Base-by-base conservation (phyloP, 2,797 vertebrate species). In the Crenichthys baileyi region DNA sequence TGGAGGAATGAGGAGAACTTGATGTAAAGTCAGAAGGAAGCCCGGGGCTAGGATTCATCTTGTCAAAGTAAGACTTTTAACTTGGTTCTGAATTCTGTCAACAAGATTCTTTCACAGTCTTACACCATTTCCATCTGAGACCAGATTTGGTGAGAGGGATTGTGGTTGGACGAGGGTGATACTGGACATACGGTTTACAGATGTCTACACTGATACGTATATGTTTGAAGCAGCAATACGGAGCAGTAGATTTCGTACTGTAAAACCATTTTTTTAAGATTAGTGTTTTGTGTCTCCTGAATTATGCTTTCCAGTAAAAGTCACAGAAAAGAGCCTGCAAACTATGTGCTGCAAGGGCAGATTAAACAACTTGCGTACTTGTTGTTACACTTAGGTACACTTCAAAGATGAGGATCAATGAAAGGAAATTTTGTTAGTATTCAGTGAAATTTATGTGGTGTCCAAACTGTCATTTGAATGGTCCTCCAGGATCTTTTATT, bases 41-140 rank as follows among this genome's bases (percentile, higher is more conserved):
- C 94, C 91, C 13, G 77, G 80, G 94, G 94, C 90, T 70, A 94
- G 90, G 91, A 91, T 92, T 92, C 85, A 58, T 93, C 90, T 91
- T 94, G 93, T 95, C 94, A 94, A 93, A 93, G 91, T 86, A 85
- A 92, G 91, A 94, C 93, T 91, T 95, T 94, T 93, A 95, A 93
- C 90, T 92, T 85, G 85, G 89, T 92, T 88, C 91, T 92, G 90
- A 91, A 86, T 94, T 90, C 90, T 92, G 92, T 93, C 93, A 93
- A 91, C 92, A 94, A 75, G 83, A 88, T 92, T 93, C 87, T 89
- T 90, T 92, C 89, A 90, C 90, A 83, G 80, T 92, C 91, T 91
- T 88, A 87, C 87, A 87, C 89, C 82, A 90, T 90, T 92, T 92
- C 89, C 86, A 92, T 93, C 89, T 86, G 87, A 76, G 86, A 74